Conservation (phyloP, 2,888 invertebrate species). For the Amaurobius ferox region DNA sequence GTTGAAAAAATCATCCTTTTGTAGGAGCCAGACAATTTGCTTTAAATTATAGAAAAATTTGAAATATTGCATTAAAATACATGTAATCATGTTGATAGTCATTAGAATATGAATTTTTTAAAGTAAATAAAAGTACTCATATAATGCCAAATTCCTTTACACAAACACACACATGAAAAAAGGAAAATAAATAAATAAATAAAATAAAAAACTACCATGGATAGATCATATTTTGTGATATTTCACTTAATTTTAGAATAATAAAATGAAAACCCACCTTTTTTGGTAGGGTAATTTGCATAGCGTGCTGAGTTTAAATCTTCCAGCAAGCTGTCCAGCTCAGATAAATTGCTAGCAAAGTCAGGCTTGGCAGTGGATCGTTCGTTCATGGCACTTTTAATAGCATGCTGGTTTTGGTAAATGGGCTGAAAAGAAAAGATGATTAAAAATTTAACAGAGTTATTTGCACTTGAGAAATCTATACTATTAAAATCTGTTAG, state of each 20-base stretch:
- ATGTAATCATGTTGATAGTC: too few relatives aligned
- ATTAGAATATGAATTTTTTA: background rate
- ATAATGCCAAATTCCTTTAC: background rate
- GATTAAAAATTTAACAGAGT: too few relatives aligned
- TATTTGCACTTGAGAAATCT: too few relatives aligned
- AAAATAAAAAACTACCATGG: background rate
- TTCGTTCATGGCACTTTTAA: slow-evolving; percentile 78
- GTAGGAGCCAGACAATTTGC: too few relatives aligned
- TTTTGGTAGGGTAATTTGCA: slow-evolving; percentile 74
- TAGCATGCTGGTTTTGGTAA: slow-evolving; percentile 80
- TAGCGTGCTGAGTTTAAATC: slow-evolving; percentile 86
- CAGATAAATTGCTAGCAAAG: slow-evolving; percentile 86
- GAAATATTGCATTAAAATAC: too few relatives aligned
- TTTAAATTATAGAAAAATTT: too few relatives aligned
- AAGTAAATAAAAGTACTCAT: background rate
- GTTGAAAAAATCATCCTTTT: too few relatives aligned
- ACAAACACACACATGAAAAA: background rate
- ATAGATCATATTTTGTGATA: too few relatives aligned
- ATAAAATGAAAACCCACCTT: slow-evolving; percentile 67
- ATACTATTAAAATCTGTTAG: too few relatives aligned
- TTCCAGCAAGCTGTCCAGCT: slow-evolving; percentile 92
- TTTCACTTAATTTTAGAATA: slow-evolving; percentile 15
- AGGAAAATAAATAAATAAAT: background rate
- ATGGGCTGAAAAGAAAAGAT: slow-evolving; percentile 80
- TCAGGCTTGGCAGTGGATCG: slow-evolving; percentile 74